These are phyloP conservation scores for Cryptoblepharus egeriae DNA, from an alignment of 2,797 vertebrate species.

Conservation along the genomic window DNA sequence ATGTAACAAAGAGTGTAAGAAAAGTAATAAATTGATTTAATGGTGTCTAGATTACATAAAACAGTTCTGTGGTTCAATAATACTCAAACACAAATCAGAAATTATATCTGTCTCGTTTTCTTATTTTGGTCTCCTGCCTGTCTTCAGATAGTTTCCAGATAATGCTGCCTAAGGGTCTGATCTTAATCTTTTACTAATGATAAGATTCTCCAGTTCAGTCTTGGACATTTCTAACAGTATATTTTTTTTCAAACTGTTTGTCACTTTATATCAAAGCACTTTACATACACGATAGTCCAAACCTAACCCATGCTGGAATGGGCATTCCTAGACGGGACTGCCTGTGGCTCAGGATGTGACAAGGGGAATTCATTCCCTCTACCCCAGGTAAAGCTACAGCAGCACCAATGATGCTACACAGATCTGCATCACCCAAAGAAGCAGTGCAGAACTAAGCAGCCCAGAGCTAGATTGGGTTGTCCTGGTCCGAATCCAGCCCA, in stretches of 20 bases:
- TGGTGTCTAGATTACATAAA: slow-evolving; percentile 17
- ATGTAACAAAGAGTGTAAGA: slow-evolving; percentile 15
- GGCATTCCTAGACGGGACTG: no score
- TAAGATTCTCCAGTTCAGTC: background rate
- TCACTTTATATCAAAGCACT: background rate
- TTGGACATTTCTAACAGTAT: background rate
- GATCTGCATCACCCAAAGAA: no score
- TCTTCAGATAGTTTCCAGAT: slow-evolving; percentile 7
- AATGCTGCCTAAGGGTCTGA: slow-evolving; percentile 5
- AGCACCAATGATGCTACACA: no score
- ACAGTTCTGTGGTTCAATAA: slow-evolving; percentile 12
- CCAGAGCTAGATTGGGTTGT: no score
- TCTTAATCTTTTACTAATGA: slow-evolving; percentile 20
- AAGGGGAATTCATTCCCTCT: no score
- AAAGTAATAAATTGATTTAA: slow-evolving; percentile 29
- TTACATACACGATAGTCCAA: no score
- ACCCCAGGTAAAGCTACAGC: no score
- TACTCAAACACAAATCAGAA: slow-evolving; percentile 8
- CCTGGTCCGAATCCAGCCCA: no score
- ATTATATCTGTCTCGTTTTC: slow-evolving; percentile 15
- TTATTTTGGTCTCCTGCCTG: background rate
- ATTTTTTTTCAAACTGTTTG: background rate
- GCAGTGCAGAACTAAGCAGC: no score
- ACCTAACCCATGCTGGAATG: no score
- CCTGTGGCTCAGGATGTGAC: no score